These are phyloP conservation scores for Mayetiola destructor DNA, from an alignment of 2,888 invertebrate genomes.

Conservation along the genomic window DNA sequence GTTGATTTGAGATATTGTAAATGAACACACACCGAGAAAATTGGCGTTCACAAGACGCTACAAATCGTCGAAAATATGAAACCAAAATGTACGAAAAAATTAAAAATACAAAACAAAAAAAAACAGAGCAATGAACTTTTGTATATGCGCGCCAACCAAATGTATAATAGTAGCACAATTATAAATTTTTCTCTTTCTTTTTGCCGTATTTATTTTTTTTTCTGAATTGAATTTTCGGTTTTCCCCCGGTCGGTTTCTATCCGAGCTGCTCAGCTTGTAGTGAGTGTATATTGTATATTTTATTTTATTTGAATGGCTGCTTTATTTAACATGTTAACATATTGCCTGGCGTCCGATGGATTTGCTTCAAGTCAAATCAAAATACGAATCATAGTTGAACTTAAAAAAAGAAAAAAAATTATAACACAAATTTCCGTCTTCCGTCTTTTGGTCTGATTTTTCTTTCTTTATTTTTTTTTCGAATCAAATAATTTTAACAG, in stretches of 20 bases:
- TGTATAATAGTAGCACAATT: slow-evolving; percentile 13
- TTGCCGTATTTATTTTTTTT: not conserved
- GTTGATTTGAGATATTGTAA: too few relatives aligned
- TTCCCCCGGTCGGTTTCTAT: slow-evolving; percentile 8
- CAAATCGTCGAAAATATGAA: slow-evolving; percentile 7
- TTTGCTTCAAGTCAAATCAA: too few relatives aligned
- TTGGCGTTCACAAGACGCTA: too few relatives aligned
- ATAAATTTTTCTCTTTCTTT: slow-evolving; percentile 6
- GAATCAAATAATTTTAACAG: slow-evolving; percentile 5
- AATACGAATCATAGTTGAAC: too few relatives aligned
- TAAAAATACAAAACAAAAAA: slow-evolving; percentile 9
- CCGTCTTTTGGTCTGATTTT: too few relatives aligned
- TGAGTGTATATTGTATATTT: not conserved
- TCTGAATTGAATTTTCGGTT: not conserved
- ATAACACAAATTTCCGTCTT: too few relatives aligned
- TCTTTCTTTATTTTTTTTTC: too few relatives aligned
- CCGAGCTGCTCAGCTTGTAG: not conserved
- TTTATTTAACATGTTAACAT: slow-evolving; percentile 5
- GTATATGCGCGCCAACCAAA: slow-evolving; percentile 10
- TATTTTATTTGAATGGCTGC: slow-evolving; percentile 3
- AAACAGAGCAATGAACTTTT: slow-evolving; percentile 7
- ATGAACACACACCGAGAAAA: too few relatives aligned
- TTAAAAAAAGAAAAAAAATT: too few relatives aligned
- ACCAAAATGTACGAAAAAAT: slow-evolving; percentile 6
- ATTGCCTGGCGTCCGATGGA: too few relatives aligned